Base-by-base conservation (phyloP, 2,888 invertebrate species). In the Iphiclides podalirius region DNA sequence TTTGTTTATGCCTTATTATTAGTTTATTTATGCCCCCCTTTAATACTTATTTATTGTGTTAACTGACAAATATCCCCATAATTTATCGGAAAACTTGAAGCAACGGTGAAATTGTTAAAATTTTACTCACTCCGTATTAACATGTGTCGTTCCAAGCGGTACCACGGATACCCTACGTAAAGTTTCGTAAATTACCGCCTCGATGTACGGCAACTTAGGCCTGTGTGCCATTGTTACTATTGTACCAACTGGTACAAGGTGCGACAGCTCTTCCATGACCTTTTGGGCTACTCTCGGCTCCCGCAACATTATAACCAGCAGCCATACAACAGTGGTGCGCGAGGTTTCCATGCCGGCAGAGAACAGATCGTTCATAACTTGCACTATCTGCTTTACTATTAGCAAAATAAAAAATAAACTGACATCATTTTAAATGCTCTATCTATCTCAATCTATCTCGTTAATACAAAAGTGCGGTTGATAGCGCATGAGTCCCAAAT, bases 281-380 rank as follows among this genome's bases (percentile, higher is more conserved):
- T 92, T 91, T 39, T 79, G 84, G 74, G 94, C 94, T 11, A 92
- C 90, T 52, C 92, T 91, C 1, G 94, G 94, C 69, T 96, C 91
- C 63, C 94, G 93, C 53, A 96, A 76, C 94, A 96, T 94, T 75
- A 94, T 93, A 2, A 96, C 88, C 40, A 95, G 89, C n/a, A 94
- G 91, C 96, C 96, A 96, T 48, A 94, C 91, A 26, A 96, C 73
- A 1, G 95, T 92, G 14, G 93, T 94, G 65, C 95, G 95, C 42
- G 95, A 94, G 0, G 96, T 96, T 75, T 96, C 96, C 93, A 96
- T 94, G 14, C 96, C 96, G 26, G 96, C 95, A 11, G 95, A 94
- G 82, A 95, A 96, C 14, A 96, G 87, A 72, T 96, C 96, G 36
- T 94, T 95, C 77, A 96, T 92, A 15, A 96, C 93, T 81, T 96